Evolutionary conservation across 2,888 invertebrate genomes (phyloP).

Genomic region (Isotomurus palustris): DNA sequence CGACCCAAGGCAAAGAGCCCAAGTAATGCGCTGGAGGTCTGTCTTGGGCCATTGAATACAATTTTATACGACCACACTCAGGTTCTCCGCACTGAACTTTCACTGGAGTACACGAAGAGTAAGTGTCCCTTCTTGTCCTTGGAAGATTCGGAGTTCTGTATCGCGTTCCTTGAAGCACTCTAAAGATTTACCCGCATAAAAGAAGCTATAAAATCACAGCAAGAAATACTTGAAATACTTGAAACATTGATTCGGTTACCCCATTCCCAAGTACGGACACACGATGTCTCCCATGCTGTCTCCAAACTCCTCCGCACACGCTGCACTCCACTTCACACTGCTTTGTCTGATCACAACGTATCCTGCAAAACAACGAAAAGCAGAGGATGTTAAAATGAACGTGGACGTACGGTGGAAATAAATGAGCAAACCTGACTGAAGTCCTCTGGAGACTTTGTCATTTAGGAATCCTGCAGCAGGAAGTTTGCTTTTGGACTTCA

Average conservation of each 20-base stretch:
- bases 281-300: background rate
- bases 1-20: slow-evolving; percentile 24
- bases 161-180: too few relatives aligned
- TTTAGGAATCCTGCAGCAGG: background rate
- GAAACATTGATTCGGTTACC: slow-evolving; percentile 3
- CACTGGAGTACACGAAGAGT: background rate
- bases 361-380: too few relatives aligned
- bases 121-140: background rate
- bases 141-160: background rate
- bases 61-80: background rate
- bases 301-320: slow-evolving; percentile 1
- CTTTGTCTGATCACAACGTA: background rate
- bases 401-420: too few relatives aligned
- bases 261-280: background rate
- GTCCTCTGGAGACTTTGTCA: slow-evolving; percentile 9
- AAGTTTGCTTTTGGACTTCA: background rate
- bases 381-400: too few relatives aligned
- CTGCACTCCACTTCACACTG: background rate
- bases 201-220: too few relatives aligned
- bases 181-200: too few relatives aligned
- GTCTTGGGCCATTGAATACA: background rate
- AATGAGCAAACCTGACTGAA: too few relatives aligned
- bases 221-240: too few relatives aligned
- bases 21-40: background rate
- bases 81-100: slow-evolving; percentile 2